These are phyloP conservation scores for Hydrotaea diabolus DNA, from an alignment of 2,888 invertebrate genomes.

Conservation along the genomic window DNA sequence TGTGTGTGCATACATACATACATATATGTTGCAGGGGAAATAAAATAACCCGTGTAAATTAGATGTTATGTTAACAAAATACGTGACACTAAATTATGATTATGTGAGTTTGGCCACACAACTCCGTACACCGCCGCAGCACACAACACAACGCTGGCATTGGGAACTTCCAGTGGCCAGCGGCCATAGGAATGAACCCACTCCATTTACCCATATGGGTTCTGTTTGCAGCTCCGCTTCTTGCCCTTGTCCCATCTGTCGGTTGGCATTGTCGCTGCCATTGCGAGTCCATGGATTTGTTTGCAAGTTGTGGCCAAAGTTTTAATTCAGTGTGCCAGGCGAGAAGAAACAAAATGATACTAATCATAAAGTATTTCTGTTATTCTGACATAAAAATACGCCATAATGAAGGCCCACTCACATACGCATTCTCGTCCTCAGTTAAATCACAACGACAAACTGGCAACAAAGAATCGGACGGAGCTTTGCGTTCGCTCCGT, in stretches of 20 bases:
- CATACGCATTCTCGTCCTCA: constrained; percentile 35
- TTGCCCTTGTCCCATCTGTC: constrained; percentile 39
- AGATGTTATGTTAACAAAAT: constrained; percentile 68
- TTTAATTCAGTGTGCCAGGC: constrained; percentile 60
- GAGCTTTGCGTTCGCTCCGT: constrained; percentile 36
- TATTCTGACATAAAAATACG: constrained; percentile 61
- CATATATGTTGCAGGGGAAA: constrained; percentile 69
- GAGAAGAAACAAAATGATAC: constrained; percentile 62
- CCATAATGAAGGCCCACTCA: constrained; percentile 65
- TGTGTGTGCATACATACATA: background rate
- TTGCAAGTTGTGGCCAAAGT: constrained; percentile 61
- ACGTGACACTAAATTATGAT: constrained; percentile 70
- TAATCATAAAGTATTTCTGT: constrained; percentile 65
- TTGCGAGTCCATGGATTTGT: constrained; percentile 42
- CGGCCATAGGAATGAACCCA: constrained; percentile 35
- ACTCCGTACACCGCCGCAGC: constrained; percentile 40
- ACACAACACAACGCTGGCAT: background rate
- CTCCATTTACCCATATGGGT: constrained; percentile 63
- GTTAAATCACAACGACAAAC: constrained; percentile 65
- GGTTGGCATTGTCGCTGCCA: constrained; percentile 6
- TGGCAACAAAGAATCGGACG: constrained; percentile 57
- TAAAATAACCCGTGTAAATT: constrained; percentile 71
- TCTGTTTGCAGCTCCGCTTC: constrained; percentile 48
- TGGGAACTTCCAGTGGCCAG: constrained; percentile 4
- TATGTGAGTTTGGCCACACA: constrained; percentile 57